phyloP scores from a whole-genome alignment of 1,140 invertebrate species.

The Drosophila arawakana region DNA sequence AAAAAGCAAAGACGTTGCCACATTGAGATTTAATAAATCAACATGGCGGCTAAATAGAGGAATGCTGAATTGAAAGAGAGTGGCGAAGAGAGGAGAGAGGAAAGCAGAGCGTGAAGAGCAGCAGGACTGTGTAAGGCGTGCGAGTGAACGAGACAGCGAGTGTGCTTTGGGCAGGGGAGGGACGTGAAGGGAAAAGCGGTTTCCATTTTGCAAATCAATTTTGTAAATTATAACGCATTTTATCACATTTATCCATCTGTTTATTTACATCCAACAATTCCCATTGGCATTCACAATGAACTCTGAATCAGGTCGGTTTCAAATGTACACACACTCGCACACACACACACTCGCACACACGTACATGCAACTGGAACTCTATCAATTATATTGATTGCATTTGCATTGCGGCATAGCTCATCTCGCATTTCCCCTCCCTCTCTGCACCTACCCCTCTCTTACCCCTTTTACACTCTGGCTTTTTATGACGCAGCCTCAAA shows the following conservation, averaged over 20 bases:
- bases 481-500: slow-evolving; percentile 25
- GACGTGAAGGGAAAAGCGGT: background rate
- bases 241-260: slow-evolving; percentile 26
- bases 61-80: background rate
- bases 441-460: background rate
- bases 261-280: slow-evolving; percentile 38
- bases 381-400: slow-evolving; percentile 65
- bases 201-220: slow-evolving; percentile 60
- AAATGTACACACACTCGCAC: slow-evolving; percentile 11
- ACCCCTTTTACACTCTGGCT: background rate
- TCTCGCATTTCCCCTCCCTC: background rate
- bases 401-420: slow-evolving; percentile 37
- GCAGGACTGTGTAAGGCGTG: too few relatives aligned
- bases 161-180: background rate
- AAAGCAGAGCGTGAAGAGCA: background rate
- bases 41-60: slow-evolving; percentile 40
- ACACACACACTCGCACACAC: slow-evolving; percentile 6
- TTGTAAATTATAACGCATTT: slow-evolving; percentile 55
- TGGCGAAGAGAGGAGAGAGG: slow-evolving; percentile 3
- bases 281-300: slow-evolving; percentile 29
- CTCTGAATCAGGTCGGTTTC: slow-evolving; percentile 18
- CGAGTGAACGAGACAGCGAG: background rate
- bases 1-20: slow-evolving; percentile 30
- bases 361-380: slow-evolving; percentile 4
- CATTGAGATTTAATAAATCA: slow-evolving; percentile 66